Evolutionary conservation across 2,888 invertebrate genomes (phyloP), one percentile per base, ranked within the genome.

Genomic region (Ormyrus thymus): DNA sequence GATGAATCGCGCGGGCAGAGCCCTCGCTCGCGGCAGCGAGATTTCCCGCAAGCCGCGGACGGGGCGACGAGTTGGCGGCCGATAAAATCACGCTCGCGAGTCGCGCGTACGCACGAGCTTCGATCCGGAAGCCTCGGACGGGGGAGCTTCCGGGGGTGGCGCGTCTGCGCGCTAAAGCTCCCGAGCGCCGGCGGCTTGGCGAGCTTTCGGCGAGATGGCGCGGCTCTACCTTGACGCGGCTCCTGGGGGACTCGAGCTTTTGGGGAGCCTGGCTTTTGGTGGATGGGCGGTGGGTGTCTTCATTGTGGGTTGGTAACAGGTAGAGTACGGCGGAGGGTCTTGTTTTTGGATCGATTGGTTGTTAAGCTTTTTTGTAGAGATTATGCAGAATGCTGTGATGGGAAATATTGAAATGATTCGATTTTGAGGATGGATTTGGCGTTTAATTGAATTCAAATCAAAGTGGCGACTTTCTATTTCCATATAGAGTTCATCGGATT

Each of bases 31-130:
- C 66, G 71, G 71, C 64, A 58, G 76, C 82, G 84, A 82, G 82
- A 70, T 78, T 81, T 79, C 53, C 80, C 78, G 79, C 79, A 84
- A 87, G 87, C 88, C 85, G 85, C 83, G 81, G 81, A 29, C 29
- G 29, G 4, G 29, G 29, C 29, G 29, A 29, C 72, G 83, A 82
- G 82, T 77, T 82, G 79, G 81, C 86, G 65, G 87, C 86, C 88
- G 89, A 89, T 89, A 89, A 89, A 84, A 87, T 87, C 86, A 85
- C 85, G 78, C 29, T 29, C 82, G 81, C 80, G 81, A 76, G 79
- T 81, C 77, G 78, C 79, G 78, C 78, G 29, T 29, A 29, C 4
- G 4, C 2, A 29, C 29, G 29, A 50, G 65, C 78, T 65, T 81
- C 79, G 78, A 78, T 68, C 61, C 75, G 81, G 78, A 74, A 81